Base-by-base conservation (phyloP, 37 sponge, comb jelly and placozoan genomes). In the Bolinopsis microptera region DNA sequence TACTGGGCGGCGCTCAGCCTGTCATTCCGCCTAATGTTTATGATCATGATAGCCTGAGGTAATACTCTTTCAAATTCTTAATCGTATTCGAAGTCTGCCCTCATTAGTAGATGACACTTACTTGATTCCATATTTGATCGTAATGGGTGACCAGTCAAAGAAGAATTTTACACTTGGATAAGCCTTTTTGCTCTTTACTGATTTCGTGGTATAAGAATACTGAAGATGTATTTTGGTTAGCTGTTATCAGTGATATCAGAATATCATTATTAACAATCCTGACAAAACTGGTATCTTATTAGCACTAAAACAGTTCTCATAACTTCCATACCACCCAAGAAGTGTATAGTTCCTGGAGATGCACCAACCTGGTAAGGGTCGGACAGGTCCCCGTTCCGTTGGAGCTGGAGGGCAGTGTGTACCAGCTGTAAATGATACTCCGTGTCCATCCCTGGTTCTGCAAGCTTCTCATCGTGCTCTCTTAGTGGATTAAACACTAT, bases 391-490 rank as follows among this genome's bases (percentile, higher is more conserved):
- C 31, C 75, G 26, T 21, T 28, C 26, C 31, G 31, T 8, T 72
- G 3, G 3, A 72, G 75, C 13, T 72, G 75, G 26, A 72, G 31
- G 31, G 31, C 75, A 28, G 75, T 72, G 75, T 72, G 75, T 28
- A 72, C 75, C n/a, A 72, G 75, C 31, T 72, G 75, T 30, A 72
- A n/a, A 72, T 72, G 75, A n/a, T 72, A 72, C 75, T 72, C 75
- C 5, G 75, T 30, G 75, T 72, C 26, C 26, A 30, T n/a, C 31
- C 75, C 75, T 3, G 26, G 21, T 5, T 3, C 31, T 8, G 5
- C 26, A 21, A 23, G 3, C 2, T 5, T 23, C 26, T 72, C 75
- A n/a, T 72, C 31, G 75, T 72, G 75, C 5, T 72, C 75, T 30
- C 75, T 8, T 3, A 72, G 75, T n/a, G 75, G 75, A n/a, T 72